Percentiles rank a stretch among this genome's conserved stretches.
Conservation (phyloP, 2,113 vertebrate species). For the Drymodes brunneopygia region DNA sequence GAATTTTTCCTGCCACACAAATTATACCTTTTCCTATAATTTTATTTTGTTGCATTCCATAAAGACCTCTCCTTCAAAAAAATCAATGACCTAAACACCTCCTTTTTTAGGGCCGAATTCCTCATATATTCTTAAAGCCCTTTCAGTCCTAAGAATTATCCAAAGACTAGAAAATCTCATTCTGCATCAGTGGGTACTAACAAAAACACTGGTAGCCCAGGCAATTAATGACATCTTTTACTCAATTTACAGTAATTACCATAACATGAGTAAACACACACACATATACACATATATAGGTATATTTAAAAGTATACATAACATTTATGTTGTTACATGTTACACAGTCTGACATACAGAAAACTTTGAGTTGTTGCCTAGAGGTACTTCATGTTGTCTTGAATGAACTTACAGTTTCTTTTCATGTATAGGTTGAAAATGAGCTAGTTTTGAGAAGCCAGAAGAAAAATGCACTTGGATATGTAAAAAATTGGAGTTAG, state of each 20-base stretch:
- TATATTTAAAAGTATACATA: background rate
- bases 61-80: background rate
- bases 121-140: background rate
- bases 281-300: accelerated
- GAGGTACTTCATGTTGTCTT: background rate
- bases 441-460: background rate
- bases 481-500: background rate
- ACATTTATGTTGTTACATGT: background rate
- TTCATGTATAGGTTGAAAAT: background rate
- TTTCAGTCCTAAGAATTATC: background rate
- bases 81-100: background rate
- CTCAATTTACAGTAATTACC: background rate
- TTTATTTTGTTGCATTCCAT: background rate
- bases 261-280: background rate
- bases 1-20: background rate
- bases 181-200: background rate
- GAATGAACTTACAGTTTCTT: background rate
- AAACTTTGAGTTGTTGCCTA: background rate
- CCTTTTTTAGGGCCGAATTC: background rate
- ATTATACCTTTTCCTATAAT: background rate
- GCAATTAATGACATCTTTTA: background rate
- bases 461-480: background rate
- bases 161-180: background rate
- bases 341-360: background rate
- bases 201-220: background rate